Percentiles rank a stretch among this genome's conserved stretches.
Conservation (phyloP, 2,113 vertebrate species). For the Pontoporia blainvillei region DNA sequence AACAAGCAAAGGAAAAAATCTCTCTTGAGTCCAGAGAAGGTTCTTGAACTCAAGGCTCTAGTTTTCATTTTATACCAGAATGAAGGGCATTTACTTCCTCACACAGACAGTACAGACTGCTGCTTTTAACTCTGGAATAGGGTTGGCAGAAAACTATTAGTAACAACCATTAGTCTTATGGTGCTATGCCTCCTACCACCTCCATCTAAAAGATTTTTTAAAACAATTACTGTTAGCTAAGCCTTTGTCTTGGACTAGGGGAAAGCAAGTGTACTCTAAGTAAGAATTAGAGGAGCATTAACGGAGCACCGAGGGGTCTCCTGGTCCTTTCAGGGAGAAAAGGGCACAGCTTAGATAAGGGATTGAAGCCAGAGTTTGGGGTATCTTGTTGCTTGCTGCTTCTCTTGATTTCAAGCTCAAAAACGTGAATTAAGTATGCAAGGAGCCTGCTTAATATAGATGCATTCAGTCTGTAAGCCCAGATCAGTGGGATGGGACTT, state of each 20-base stretch:
- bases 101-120: background rate
- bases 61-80: constrained; percentile 50
- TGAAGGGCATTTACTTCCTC: background rate
- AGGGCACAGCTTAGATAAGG: background rate
- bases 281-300: fast-evolving
- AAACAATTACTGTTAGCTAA: background rate
- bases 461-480: background rate
- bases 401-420: constrained; percentile 1
- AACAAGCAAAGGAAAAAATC: background rate
- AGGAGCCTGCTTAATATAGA: constrained; percentile 20
- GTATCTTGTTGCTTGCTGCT: background rate
- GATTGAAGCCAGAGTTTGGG: background rate
- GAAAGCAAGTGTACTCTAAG: background rate
- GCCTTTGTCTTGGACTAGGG: background rate
- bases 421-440: constrained; percentile 43
- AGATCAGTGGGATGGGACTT: constrained; percentile 23
- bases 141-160: background rate
- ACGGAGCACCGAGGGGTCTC: background rate
- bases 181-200: background rate
- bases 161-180: background rate
- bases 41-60: constrained; percentile 36
- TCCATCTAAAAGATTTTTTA: background rate
- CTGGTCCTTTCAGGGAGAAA: constrained; percentile 6
- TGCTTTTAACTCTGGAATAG: background rate
- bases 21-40: constrained; percentile 16